These are phyloP conservation scores for Psammodynastes pulverulentus DNA, from an alignment of 2,113 vertebrate species.

Conservation along the genomic window DNA sequence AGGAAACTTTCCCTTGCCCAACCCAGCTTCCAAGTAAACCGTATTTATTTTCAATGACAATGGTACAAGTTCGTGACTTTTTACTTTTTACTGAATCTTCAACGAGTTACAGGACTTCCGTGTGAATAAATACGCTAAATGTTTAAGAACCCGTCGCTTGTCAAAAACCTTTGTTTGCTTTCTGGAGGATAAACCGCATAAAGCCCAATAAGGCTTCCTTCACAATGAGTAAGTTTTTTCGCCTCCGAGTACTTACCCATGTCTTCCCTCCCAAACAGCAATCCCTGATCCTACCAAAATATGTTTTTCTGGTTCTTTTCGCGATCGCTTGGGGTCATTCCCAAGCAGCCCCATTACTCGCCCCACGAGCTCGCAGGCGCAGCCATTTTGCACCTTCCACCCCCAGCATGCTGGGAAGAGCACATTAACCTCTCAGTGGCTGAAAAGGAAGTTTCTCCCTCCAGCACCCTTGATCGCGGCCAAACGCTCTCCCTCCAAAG, in stretches of 20 bases:
- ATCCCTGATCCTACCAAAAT: not conserved
- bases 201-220: not conserved
- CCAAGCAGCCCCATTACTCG: not conserved
- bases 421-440: not conserved
- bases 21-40: not conserved
- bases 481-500: not conserved
- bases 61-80: not conserved
- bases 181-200: not conserved
- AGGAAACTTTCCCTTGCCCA: not conserved
- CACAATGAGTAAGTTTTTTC: not conserved
- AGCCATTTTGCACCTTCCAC: not conserved
- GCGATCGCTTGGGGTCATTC: not conserved
- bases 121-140: not conserved
- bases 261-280: not conserved
- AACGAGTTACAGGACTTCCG: not conserved
- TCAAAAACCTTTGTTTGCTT: not conserved
- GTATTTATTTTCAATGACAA: not conserved
- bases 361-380: not conserved
- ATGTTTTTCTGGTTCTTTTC: not conserved
- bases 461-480: not conserved
- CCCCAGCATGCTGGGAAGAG: not conserved
- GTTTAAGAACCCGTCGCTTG: not conserved
- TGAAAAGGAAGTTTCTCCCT: not conserved
- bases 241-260: constrained; percentile 3
- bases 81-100: not conserved